A percentile compares a stretch with the other conserved stretches of the same genome.
phyloP scores from a whole-genome alignment of 2,888 invertebrate genomes.

The Brachylomia viminalis region DNA sequence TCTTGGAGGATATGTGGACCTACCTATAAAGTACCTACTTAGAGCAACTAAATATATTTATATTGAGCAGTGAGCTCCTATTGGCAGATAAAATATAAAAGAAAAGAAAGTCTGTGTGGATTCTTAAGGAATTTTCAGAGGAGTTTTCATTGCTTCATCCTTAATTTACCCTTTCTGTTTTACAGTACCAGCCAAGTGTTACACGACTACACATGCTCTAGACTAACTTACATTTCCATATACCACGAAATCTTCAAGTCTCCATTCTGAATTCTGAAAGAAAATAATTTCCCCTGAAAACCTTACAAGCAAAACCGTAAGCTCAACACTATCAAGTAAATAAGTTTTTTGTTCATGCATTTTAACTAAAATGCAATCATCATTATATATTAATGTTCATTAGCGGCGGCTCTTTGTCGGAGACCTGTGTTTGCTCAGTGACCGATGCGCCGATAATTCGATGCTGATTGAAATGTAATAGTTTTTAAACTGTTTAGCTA shows the following conservation, averaged over 20 bases:
- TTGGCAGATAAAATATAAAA: background rate
- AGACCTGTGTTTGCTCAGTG: conserved; percentile 46
- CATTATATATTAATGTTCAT: conserved; percentile 73
- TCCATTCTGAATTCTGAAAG: background rate
- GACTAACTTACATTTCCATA: background rate
- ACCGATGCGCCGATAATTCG: conserved; percentile 33
- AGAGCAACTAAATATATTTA: background rate
- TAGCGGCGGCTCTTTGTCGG: conserved; percentile 66
- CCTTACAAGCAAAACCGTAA: conserved; percentile 6
- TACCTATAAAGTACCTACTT: no score
- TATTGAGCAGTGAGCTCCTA: no score
- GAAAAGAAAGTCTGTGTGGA: background rate
- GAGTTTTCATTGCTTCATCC: background rate
- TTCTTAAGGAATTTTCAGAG: background rate
- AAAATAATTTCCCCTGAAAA: no score
- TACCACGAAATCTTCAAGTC: background rate
- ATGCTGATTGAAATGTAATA: conserved; percentile 41
- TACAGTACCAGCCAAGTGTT: background rate
- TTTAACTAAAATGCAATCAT: conserved; percentile 66
- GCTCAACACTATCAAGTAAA: conserved; percentile 21
- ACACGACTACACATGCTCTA: background rate
- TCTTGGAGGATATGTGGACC: background rate
- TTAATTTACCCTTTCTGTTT: background rate
- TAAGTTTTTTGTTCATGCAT: conserved; percentile 60
- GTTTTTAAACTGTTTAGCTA: conserved; percentile 28